phyloP scores from a whole-genome alignment of 2,888 invertebrate species.

The Lycia hirtaria region DNA sequence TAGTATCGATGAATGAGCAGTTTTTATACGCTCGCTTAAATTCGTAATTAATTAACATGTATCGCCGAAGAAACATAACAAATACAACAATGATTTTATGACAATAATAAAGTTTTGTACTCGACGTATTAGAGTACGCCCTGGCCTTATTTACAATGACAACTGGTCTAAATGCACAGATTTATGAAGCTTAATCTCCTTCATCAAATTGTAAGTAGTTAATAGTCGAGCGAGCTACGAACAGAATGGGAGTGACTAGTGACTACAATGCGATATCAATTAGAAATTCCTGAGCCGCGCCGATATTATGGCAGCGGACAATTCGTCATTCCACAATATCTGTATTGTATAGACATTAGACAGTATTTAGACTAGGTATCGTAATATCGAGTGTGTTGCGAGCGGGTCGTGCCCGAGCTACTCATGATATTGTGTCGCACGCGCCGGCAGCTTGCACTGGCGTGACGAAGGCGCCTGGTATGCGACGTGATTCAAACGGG shows the following conservation, averaged over 20 bases:
- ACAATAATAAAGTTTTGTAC: slow-evolving; percentile 51
- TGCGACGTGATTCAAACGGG: slow-evolving; percentile 83
- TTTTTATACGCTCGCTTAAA: slow-evolving; percentile 52
- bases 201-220: slow-evolving; percentile 55
- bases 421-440: slow-evolving; percentile 73
- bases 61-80: slow-evolving; percentile 49
- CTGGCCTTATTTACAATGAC: slow-evolving; percentile 53
- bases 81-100: slow-evolving; percentile 49
- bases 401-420: slow-evolving; percentile 71
- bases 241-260: slow-evolving; percentile 62
- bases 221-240: slow-evolving; percentile 52
- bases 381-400: slow-evolving; percentile 61
- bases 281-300: slow-evolving; percentile 58
- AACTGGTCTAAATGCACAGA: slow-evolving; percentile 40
- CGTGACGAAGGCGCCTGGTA: slow-evolving; percentile 81
- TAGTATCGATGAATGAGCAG: slow-evolving; percentile 45
- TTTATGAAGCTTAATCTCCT: slow-evolving; percentile 56
- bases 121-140: slow-evolving; percentile 44
- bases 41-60: slow-evolving; percentile 53
- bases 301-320: slow-evolving; percentile 52
- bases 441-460: slow-evolving; percentile 61
- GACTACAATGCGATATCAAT: slow-evolving; percentile 67
- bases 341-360: too few relatives aligned
- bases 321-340: slow-evolving; percentile 61
- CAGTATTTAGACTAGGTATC: slow-evolving; percentile 63